Evolutionary conservation across 2,888 invertebrate genomes (phyloP).

Genomic region (Timema cristinae): DNA sequence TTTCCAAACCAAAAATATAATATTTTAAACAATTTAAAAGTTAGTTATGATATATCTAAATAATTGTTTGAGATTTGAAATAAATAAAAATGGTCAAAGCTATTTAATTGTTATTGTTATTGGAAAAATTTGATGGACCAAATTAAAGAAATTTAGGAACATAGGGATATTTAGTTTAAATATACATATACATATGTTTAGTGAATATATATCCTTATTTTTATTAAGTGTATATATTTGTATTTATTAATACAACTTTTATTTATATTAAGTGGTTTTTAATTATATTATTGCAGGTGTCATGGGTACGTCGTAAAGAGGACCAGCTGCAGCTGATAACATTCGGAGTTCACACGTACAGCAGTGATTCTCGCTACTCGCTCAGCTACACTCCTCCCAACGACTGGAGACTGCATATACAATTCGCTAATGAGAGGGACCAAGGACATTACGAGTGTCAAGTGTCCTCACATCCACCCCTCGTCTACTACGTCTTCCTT

Average conservation of each 20-base stretch:
- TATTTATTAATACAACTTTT: neutral
- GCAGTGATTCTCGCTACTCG: constrained; percentile 58
- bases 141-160: too few relatives aligned
- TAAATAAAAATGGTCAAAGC: too few relatives aligned
- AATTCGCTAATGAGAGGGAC: constrained; percentile 69
- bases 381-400: constrained; percentile 67
- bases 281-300: constrained; percentile 44
- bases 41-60: too few relatives aligned
- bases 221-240: neutral
- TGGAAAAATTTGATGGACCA: too few relatives aligned
- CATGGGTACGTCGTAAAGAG: constrained; percentile 65
- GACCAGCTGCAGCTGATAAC: constrained; percentile 66
- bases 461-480: constrained; percentile 72
- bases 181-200: too few relatives aligned
- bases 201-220: too few relatives aligned
- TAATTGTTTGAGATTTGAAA: too few relatives aligned
- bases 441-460: constrained; percentile 77
- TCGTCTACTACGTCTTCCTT: constrained; percentile 64
- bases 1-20: too few relatives aligned
- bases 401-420: constrained; percentile 71
- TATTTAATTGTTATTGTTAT: too few relatives aligned
- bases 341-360: constrained; percentile 54
- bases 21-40: too few relatives aligned
- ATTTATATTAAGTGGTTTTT: neutral
- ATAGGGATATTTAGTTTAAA: too few relatives aligned